A percentile compares a stretch with the other conserved stretches of the same genome.
Evolutionary conservation across 2,797 vertebrate genomes (phyloP).

Genomic region (Microctenopoma steveboyesi): DNA sequence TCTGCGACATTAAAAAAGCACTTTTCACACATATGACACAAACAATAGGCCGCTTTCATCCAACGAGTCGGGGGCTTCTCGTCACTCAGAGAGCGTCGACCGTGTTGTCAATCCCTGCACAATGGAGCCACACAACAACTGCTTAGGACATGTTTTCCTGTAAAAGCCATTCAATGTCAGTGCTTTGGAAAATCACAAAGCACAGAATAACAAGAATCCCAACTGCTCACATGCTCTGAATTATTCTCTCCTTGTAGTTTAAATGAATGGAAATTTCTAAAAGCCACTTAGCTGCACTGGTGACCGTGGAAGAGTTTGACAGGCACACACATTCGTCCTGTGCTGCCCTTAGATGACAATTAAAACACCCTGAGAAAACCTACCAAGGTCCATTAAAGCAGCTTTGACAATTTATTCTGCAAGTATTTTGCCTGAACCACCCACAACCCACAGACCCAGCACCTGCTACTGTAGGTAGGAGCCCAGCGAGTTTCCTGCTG

Average conservation of each 20-base stretch:
- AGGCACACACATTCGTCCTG: slow-evolving; percentile 17
- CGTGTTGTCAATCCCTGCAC: not conserved
- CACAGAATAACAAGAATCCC: not conserved
- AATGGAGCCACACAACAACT: not conserved
- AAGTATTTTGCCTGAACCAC: not conserved
- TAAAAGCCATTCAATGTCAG: not conserved
- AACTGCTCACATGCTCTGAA: not conserved
- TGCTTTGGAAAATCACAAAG: not conserved
- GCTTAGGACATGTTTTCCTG: not conserved
- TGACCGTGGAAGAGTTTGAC: slow-evolving; percentile 20
- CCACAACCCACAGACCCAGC: slow-evolving; percentile 1
- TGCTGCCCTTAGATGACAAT: not conserved
- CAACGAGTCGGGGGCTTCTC: not conserved
- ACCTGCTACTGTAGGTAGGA: slow-evolving; percentile 21
- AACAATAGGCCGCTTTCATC: not conserved
- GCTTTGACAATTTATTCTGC: not conserved
- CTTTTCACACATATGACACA: slow-evolving; percentile 40
- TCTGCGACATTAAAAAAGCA: slow-evolving; percentile 75
- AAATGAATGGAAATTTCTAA: not conserved
- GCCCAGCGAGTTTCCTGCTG: slow-evolving; percentile 8
- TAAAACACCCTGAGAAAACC: not conserved
- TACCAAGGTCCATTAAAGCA: not conserved
- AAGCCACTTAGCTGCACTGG: not conserved
- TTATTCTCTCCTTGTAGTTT: too few species aligned
- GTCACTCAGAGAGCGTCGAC: too few species aligned